phyloP scores from a whole-genome alignment of 2,113 vertebrate genomes.

The Pygoscelis antarcticus region DNA sequence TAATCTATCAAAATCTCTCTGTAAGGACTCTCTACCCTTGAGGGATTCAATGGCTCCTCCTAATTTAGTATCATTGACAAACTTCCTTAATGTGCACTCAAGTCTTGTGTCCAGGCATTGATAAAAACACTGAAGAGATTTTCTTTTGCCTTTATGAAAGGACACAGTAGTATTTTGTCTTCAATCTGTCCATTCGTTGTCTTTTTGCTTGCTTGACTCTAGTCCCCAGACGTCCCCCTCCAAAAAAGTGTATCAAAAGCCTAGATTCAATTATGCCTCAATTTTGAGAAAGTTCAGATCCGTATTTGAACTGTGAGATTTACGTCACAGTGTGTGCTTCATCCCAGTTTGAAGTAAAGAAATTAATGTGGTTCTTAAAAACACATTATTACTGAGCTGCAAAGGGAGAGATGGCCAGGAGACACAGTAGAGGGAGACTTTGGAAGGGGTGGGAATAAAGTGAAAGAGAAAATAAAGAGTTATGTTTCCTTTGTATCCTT shows the following conservation, averaged over 20 bases:
- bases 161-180: not conserved
- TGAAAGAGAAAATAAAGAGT: not conserved
- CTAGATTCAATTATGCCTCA: not conserved
- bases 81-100: not conserved
- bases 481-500: not conserved
- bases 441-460: not conserved
- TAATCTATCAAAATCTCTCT: not conserved
- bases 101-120: not conserved
- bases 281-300: not conserved
- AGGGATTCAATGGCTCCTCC: not conserved
- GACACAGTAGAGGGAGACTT: not conserved
- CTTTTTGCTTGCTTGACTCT: not conserved
- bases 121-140: not conserved
- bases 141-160: not conserved
- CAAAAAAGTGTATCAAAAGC: not conserved
- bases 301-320: not conserved
- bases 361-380: not conserved
- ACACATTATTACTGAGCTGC: not conserved
- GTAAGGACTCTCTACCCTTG: not conserved
- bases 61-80: not conserved
- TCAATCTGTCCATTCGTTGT: not conserved
- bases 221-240: accelerated
- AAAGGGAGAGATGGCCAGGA: not conserved
- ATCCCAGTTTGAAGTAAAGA: not conserved
- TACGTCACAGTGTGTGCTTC: not conserved